These are phyloP conservation scores for Argynnis bischoffii DNA, from an alignment of 2,888 invertebrate genomes.

Conservation along the genomic window DNA sequence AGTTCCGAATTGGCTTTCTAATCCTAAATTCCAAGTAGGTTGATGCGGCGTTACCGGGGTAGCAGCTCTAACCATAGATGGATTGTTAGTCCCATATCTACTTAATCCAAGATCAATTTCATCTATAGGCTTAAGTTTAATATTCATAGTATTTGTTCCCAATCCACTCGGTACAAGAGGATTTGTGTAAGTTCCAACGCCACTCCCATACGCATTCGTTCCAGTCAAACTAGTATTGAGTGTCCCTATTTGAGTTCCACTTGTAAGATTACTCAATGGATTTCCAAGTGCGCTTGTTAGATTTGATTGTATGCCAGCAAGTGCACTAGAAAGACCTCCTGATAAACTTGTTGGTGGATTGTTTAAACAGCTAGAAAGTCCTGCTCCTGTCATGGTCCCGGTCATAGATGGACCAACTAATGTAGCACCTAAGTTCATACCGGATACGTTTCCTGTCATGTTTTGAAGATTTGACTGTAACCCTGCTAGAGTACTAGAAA, in stretches of 20 bases:
- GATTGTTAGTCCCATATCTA: slow-evolving; percentile 76
- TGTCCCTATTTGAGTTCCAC: slow-evolving; percentile 68
- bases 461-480: slow-evolving; percentile 76
- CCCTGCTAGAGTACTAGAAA: slow-evolving; percentile 75
- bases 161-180: slow-evolving; percentile 83
- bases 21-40: slow-evolving; percentile 82
- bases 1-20: slow-evolving; percentile 83
- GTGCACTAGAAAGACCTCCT: slow-evolving; percentile 67
- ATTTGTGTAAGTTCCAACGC: slow-evolving; percentile 84
- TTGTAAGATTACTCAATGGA: slow-evolving; percentile 67
- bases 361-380: slow-evolving; percentile 70
- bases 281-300: slow-evolving; percentile 71
- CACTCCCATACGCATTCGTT: slow-evolving; percentile 65
- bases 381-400: slow-evolving; percentile 76
- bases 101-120: slow-evolving; percentile 86
- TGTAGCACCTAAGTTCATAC: slow-evolving; percentile 69
- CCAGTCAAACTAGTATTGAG: slow-evolving; percentile 70
- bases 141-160: slow-evolving; percentile 82
- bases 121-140: slow-evolving; percentile 87
- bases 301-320: slow-evolving; percentile 72
- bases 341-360: slow-evolving; percentile 73
- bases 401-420: slow-evolving; percentile 74
- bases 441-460: slow-evolving; percentile 70
- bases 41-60: slow-evolving; percentile 86
- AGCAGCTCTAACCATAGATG: slow-evolving; percentile 78